Base-by-base conservation (phyloP, 2,888 invertebrate genomes). In the Bombylius major region DNA sequence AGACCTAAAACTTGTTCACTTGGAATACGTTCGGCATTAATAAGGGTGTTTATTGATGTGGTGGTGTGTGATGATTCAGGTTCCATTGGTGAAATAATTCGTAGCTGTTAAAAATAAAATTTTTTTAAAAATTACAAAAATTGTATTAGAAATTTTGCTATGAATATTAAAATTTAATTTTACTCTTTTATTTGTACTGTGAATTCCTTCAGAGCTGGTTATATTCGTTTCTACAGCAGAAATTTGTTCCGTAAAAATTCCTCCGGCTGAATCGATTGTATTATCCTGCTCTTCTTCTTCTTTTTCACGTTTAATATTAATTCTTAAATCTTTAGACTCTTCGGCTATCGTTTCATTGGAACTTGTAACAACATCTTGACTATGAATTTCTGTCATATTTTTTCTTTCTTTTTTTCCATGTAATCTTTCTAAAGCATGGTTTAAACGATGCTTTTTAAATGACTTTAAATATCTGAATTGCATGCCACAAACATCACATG, bases 401-500 rank as follows among this genome's bases (percentile, higher is more conserved):
- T 68, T 64, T 46, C 70, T 71, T 14, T 78, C 78, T 61, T 80
- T 78, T 65, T 84, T 84, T 7, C 88, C 85, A 67, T 90, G 90
- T 56, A 90, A 77, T 60, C 89, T 81, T 69, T 90, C 90, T 45
- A 91, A 72, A 0, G 90, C 89, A 70, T 92, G 91, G 67, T 91
- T 92, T 56, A 91, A 79, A 33, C 91, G 82, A 69, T 91, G 91
- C 71, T 92, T 91, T 71, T 90, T 90, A 73, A 92, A 91, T 1
- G 90, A 91, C 68, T 91, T 91, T 51, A 91, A 79, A 71, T 91
- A 91, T 62, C 90, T 80, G 55, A 91, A 92, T 70, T 91, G 91
- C 91, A 91, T 91, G 58, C 91, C 91, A 71, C 91, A 92, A 4
- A 91, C 89, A 68, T 91, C 91, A 69, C 91, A 92, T 31, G 90